phyloP scores from a whole-genome alignment of 2,113 vertebrate species.

The Scophthalmus maximus region DNA sequence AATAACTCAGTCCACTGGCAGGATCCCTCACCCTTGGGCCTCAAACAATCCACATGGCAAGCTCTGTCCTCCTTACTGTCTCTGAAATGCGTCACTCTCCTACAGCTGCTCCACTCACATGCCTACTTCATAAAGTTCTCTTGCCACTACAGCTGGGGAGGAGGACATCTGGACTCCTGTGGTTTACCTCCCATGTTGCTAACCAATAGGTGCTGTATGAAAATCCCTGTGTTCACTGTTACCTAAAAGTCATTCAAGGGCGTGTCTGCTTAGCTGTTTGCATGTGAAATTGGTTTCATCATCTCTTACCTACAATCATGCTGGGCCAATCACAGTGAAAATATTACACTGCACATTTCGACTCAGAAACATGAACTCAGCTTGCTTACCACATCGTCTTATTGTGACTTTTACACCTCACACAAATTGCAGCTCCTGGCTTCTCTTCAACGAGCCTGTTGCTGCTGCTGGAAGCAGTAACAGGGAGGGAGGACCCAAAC shows the following conservation, averaged over 20 bases:
- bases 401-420: background rate
- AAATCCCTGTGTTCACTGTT: constrained; percentile 17
- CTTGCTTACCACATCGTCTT: background rate
- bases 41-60: background rate
- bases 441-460: background rate
- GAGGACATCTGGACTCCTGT: constrained; percentile 37
- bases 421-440: too few relatives aligned
- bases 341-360: background rate
- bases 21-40: background rate
- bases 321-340: background rate
- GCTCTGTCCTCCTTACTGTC: background rate
- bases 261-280: constrained; percentile 15
- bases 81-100: background rate
- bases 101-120: background rate
- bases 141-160: background rate
- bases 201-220: constrained; percentile 19
- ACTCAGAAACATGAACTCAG: background rate
- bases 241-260: constrained; percentile 2
- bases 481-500: background rate
- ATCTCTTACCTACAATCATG: constrained; percentile 9
- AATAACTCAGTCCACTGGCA: background rate
- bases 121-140: background rate
- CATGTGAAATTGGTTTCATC: constrained; percentile 20
- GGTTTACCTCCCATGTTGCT: constrained; percentile 43
- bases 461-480: too few relatives aligned